Evolutionary conservation across 2,888 invertebrate species (phyloP), one percentile per base, ranked within the genome.

Genomic region (Leptinotarsa juncta): DNA sequence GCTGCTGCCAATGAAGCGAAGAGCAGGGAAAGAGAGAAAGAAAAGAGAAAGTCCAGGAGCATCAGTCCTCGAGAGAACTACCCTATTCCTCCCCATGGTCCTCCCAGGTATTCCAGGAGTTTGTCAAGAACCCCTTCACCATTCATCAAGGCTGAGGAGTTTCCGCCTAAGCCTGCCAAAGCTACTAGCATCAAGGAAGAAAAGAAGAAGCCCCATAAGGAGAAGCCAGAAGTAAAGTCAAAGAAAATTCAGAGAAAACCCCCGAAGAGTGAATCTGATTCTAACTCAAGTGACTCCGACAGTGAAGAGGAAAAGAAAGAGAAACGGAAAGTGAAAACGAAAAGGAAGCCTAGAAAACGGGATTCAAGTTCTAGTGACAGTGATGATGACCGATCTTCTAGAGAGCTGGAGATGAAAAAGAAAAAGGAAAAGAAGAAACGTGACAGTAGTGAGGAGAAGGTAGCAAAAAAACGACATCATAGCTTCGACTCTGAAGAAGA

Each of bases 61-160:
- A 77, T 83, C 73, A 88, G 87, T 79, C 85, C 85, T 1, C 84
- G 84, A 71, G 82, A 84, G 67, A 82, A 78, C 53, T 79, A 83
- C 74, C 83, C 85, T n/a, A 86, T 87, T 65, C 87, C 87, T n/a
- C 87, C 88, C 4, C 84, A 86, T 70, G 87, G 88, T 42, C 88
- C 87, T 20, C 86, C 88, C 12, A 80, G 93, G 85, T 94, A 92
- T 86, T 94, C 93, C 26, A 91, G 91, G 85, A 95, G 95, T 84
- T 89, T 95, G 62, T 96, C 96, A n/a, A 91, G 95, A 78, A 96
- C 95, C 0, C 95, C 96, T 16, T 95, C 96, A 18, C 95, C 96
- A 62, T 95, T 96, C 87, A 92, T 95, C 77, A 94, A 94, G 82
- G 91, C 91, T 80, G 90, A 91, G 79, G 92, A 92, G 85, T 90